Evolutionary conservation across 1,140 invertebrate species (phyloP).

Genomic region (Aphis craccivora): DNA sequence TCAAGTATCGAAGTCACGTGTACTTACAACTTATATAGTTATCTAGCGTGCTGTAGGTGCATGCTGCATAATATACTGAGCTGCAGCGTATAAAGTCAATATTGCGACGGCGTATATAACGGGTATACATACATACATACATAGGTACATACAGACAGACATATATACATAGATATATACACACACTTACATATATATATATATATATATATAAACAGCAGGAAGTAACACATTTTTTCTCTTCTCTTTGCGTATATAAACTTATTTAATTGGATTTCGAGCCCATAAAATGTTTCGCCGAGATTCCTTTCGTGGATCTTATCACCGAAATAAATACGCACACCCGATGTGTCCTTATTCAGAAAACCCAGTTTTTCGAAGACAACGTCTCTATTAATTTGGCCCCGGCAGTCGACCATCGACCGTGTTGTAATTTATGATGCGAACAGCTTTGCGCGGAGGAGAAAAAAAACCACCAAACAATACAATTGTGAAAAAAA

Average conservation of each 20-base stretch:
- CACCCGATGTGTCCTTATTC: slow-evolving; percentile 22
- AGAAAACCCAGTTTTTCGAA: slow-evolving; percentile 46
- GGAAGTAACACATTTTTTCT: neutral
- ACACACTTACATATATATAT: neutral
- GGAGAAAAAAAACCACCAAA: neutral
- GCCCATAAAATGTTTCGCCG: neutral
- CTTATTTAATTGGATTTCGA: slow-evolving; percentile 18
- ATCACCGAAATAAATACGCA: slow-evolving; percentile 30
- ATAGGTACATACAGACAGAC: neutral
- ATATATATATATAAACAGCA: neutral
- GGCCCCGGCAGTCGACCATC: neutral
- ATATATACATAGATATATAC: neutral
- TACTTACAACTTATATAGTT: neutral
- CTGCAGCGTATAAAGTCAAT: neutral
- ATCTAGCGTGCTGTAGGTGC: neutral
- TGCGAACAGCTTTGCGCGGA: neutral
- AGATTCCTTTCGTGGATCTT: slow-evolving; percentile 45
- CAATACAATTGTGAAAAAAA: slow-evolving; percentile 32
- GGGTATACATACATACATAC: neutral
- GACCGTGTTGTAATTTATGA: slow-evolving; percentile 29
- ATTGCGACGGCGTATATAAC: neutral
- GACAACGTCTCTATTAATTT: slow-evolving; percentile 53
- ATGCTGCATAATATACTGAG: neutral
- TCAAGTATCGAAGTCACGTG: neutral
- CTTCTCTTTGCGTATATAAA: neutral